Evolutionary conservation across 2,888 invertebrate genomes (phyloP), one percentile per base, ranked within the genome.

Genomic region (Noctua fimbriata): DNA sequence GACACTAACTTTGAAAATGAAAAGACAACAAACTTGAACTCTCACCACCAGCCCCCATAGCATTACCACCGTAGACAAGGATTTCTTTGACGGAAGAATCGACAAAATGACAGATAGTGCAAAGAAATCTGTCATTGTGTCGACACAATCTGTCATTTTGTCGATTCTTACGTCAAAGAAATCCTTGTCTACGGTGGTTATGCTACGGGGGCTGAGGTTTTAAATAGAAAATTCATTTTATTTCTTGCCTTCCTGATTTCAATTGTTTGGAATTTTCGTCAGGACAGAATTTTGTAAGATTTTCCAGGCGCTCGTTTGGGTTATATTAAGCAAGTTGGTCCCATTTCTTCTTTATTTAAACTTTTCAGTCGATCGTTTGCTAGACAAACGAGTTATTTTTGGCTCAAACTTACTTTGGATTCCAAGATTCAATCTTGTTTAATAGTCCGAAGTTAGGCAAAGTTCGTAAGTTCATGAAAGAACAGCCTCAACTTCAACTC

Each of bases 401-500:
- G n/a, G 9, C 18, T 10, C 24, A 58, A 73, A 79, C 41, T 69
- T 41, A 52, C 16, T 78, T 78, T 47, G 21, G 71, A 10, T 14
- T 71, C 36, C 16, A 78, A 71, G 44, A 55, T 52, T 72, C 55
- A 72, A 78, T 67, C 55, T 73, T 49, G 36, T 55, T 44, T 82
- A 32, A 73, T 9, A 60, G n/a, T 47, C 16, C 12, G 16, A 72
- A 69, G 63, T 69, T 69, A 60, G 2, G 5, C 9, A 69, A 82
- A 78, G 55, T 73, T 73, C n/a, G 55, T 16, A 84, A 84, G 49
- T 73, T 79, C n/a, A 44, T 69, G 47, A 79, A 49, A 69, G 49
- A 44, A 60, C 16, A 60, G 16, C 47, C 36, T 55, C 10, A 47
- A 60, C 44, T 70, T 58, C 32, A 28, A 66, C 63, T 47, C 52